Base-by-base conservation (phyloP, 2,797 vertebrate genomes). In the Pteronotus mesoamericanus region DNA sequence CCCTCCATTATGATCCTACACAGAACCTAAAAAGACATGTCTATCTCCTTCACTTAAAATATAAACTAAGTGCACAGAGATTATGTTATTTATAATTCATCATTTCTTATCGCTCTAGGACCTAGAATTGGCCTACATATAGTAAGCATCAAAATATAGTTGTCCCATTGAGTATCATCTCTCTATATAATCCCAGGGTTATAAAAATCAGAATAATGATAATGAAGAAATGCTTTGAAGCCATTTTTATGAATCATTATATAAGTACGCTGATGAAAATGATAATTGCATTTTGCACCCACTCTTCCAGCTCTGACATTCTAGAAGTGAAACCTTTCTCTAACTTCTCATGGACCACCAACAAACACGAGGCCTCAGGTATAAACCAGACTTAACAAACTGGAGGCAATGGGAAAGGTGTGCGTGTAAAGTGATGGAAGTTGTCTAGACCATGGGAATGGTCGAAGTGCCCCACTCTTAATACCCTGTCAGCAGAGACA, bases 141-240 rank as follows among this genome's bases (percentile, higher is more conserved):
- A 83, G 4, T 1, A 42, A 37, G 42, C 44, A 95, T 87, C 59
- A 72, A 24, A 12, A 0, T 3, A 9, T n/a, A n/a, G 53, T 39
- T 80, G 6, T 44, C 34, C 57, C 88, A 61, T n/a, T 64, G 48
- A 85, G 42, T 32, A 48, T 64, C 59, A 61, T 55, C 37, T 80
- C 57, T 83, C 21, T n/a, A 46, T 37, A 32, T 53, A 93, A 96
- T 15, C 69, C 26, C 68, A 94, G 51, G 22, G 46, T 39, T 93
- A 9, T 22, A 91, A 89, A 18, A 68, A 88, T 88, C 66, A 39
- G 66, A 77, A 77, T 53, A 77, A 77, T 7, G 46, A 46, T n/a
- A 21, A 75, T 51, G 72, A 53, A 95, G 93, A 91, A 94, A 77
- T 6, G 14, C 32, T 92, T 86, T 86, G 77, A 94, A 77, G 79